phyloP scores from a whole-genome alignment of 2,888 invertebrate species.

The Caenorhabditis uteleia region DNA sequence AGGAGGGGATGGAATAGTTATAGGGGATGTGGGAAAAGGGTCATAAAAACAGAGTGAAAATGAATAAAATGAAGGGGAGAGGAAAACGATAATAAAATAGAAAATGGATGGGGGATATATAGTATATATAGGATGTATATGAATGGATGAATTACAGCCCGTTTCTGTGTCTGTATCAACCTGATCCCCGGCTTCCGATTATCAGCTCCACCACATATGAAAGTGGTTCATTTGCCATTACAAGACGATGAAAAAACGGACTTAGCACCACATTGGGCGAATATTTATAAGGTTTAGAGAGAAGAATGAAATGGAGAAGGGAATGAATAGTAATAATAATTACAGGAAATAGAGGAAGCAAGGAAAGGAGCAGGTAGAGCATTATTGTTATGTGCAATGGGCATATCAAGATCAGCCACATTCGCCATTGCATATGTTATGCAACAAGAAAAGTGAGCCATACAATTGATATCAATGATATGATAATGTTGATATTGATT shows the following conservation, averaged over 20 bases:
- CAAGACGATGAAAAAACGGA: slow-evolving; percentile 57
- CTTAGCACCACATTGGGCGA: slow-evolving; percentile 51
- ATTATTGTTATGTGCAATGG: slow-evolving; percentile 60
- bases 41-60: background rate
- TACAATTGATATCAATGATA: background rate
- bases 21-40: background rate
- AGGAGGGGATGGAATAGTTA: too few relatives aligned
- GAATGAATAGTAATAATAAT: slow-evolving; percentile 3
- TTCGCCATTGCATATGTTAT: slow-evolving; percentile 61
- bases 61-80: slow-evolving; percentile 10
- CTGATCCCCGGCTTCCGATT: slow-evolving; percentile 57
- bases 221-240: slow-evolving; percentile 53
- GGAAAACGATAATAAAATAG: slow-evolving; percentile 12
- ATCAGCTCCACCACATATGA: slow-evolving; percentile 47
- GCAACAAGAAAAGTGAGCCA: slow-evolving; percentile 49
- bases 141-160: slow-evolving; percentile 34
- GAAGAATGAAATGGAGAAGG: background rate
- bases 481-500: slow-evolving; percentile 1
- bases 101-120: background rate
- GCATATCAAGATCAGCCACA: slow-evolving; percentile 59
- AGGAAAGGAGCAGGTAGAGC: slow-evolving; percentile 50
- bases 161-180: slow-evolving; percentile 56
- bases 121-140: background rate
- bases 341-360: slow-evolving; percentile 56
- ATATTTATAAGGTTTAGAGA: slow-evolving; percentile 48